Percentiles rank a stretch among this genome's conserved stretches.
Conservation (phyloP, 2,113 vertebrate species). For the Toxostoma redivivum region DNA sequence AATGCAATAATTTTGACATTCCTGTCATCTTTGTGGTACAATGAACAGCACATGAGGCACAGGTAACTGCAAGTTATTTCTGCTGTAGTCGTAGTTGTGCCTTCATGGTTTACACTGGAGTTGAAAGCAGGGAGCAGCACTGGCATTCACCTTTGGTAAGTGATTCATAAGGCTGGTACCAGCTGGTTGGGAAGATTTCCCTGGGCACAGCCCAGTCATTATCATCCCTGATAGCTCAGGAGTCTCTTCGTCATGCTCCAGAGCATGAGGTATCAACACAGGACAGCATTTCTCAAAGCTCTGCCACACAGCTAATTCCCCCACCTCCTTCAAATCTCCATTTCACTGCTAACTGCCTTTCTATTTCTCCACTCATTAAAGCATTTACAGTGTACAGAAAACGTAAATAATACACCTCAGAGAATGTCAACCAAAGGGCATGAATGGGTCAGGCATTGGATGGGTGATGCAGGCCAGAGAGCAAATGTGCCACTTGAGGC, state of each 20-base stretch:
- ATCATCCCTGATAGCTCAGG: not conserved
- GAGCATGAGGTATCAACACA: not conserved
- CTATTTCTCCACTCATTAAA: not conserved
- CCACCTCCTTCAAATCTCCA: not conserved
- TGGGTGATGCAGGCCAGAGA: not conserved
- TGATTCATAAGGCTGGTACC: not conserved
- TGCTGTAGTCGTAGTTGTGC: not conserved
- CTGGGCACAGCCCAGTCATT: not conserved
- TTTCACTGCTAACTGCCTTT: not conserved
- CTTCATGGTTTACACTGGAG: not conserved
- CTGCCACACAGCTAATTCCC: not conserved
- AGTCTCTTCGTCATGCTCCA: not conserved
- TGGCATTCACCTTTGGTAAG: not conserved
- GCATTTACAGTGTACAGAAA: not conserved
- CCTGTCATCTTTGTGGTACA: not conserved
- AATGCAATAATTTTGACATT: not conserved
- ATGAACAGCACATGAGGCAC: not conserved
- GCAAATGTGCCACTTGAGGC: not conserved
- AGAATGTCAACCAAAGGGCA: not conserved
- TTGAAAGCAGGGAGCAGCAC: slow-evolving; percentile 6
- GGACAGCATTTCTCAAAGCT: not conserved
- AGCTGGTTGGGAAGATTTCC: not conserved
- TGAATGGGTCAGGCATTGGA: not conserved
- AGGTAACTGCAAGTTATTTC: not conserved
- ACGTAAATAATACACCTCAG: not conserved